phyloP scores from a whole-genome alignment of 2,888 invertebrate genomes.

The Antheraea assamensis region DNA sequence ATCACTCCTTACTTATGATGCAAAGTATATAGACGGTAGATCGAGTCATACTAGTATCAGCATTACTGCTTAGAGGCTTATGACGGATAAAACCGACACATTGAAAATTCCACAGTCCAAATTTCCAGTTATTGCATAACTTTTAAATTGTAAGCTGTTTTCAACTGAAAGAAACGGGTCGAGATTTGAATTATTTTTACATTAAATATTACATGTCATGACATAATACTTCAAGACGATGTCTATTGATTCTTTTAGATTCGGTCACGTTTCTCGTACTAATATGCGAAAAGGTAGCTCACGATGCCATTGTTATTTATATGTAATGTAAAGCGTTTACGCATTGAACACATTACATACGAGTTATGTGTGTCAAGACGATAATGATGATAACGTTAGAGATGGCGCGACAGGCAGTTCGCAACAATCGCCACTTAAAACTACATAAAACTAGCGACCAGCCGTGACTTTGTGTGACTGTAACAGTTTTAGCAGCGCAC shows the following conservation, averaged over 20 bases:
- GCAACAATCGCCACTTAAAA: not conserved
- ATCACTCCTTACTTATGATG: too few relatives aligned
- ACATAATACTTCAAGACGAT: conserved; percentile 22
- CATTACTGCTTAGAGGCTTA: too few relatives aligned
- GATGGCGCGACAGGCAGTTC: conserved; percentile 23
- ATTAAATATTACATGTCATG: conserved; percentile 17
- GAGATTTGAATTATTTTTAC: not conserved
- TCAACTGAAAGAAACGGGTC: not conserved
- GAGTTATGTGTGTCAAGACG: conserved; percentile 37
- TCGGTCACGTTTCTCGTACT: conserved; percentile 42
- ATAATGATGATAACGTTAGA: conserved; percentile 33
- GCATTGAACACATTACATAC: conserved; percentile 4
- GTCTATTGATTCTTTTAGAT: conserved; percentile 32
- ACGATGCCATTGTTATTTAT: conserved; percentile 38
- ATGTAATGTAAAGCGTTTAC: conserved; percentile 27
- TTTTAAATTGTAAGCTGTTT: not conserved
- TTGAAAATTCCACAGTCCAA: not conserved
- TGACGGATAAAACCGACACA: too few relatives aligned
- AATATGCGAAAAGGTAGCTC: conserved; percentile 43
- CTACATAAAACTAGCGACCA: not conserved
- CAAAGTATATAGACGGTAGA: too few relatives aligned
- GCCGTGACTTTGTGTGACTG: too few relatives aligned
- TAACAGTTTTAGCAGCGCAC: too few relatives aligned
- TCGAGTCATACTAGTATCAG: too few relatives aligned
- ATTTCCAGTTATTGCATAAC: not conserved